Percentiles rank a stretch among this genome's conserved stretches.
These are phyloP conservation scores for Holocentrus rufus DNA, from an alignment of 2,797 vertebrate genomes.

Conservation along the genomic window DNA sequence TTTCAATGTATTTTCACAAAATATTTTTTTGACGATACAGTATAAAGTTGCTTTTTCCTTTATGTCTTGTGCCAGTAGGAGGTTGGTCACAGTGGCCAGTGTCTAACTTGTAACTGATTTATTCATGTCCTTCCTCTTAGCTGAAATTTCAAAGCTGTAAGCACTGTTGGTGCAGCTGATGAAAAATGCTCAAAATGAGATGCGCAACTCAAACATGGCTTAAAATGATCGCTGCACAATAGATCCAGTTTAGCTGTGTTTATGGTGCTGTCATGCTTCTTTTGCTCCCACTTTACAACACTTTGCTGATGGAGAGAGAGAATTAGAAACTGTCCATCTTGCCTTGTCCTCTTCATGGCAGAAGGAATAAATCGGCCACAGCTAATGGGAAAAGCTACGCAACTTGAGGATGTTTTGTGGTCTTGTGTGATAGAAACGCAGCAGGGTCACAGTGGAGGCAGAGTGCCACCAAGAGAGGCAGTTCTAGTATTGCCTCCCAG, in stretches of 20 bases:
- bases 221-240: slow-evolving; percentile 1
- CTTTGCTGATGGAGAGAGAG: not conserved
- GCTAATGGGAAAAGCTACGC: not conserved
- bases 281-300: slow-evolving; percentile 13
- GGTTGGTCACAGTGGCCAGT: not conserved
- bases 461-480: not conserved
- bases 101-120: not conserved
- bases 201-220: slow-evolving; percentile 5
- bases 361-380: not conserved
- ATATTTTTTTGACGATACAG: not conserved
- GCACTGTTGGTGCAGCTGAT: not conserved
- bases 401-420: slow-evolving; percentile 15
- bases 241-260: slow-evolving; percentile 12
- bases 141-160: not conserved
- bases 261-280: slow-evolving; percentile 10
- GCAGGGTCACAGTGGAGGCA: not conserved
- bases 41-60: not conserved
- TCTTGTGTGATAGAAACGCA: slow-evolving; percentile 22
- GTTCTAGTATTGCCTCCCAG: slow-evolving; percentile 6
- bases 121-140: not conserved
- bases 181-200: not conserved
- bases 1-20: not conserved
- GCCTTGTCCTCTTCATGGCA: slow-evolving; percentile 1
- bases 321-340: not conserved
- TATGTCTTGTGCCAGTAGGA: not conserved